Conservation (phyloP, 2,888 invertebrate species). For the Helobdella robusta region DNA sequence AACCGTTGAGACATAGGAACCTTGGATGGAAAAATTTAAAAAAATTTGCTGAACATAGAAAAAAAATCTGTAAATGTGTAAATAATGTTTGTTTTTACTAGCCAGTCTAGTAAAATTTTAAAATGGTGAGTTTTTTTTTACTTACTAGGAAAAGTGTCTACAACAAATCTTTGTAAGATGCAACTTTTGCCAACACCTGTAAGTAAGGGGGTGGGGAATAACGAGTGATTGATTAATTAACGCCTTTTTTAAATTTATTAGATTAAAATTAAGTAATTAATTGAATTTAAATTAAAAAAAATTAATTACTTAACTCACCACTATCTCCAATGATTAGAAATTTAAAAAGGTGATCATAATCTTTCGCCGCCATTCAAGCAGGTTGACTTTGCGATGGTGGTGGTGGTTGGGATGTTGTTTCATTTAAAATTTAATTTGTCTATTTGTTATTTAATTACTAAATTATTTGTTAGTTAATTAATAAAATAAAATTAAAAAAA, state of each 20-base stretch:
- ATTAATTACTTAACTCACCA: constrained; percentile 58
- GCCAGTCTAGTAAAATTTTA: too few relatives aligned
- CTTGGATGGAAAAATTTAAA: constrained; percentile 40
- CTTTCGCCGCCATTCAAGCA: too few relatives aligned
- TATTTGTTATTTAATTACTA: too few relatives aligned
- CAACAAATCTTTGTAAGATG: constrained; percentile 85
- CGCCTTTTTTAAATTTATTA: neutral
- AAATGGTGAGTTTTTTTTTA: too few relatives aligned
- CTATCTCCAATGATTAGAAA: constrained; percentile 98
- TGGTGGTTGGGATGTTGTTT: too few relatives aligned
- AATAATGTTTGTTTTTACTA: too few relatives aligned
- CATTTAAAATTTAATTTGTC: too few relatives aligned
- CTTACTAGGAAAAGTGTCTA: constrained; percentile 92
- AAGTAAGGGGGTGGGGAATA: constrained; percentile 35
- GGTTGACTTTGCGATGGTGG: too few relatives aligned
- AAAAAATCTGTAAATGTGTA: too few relatives aligned
- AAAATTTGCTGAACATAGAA: too few relatives aligned
- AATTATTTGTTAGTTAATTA: too few relatives aligned
- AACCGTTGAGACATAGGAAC: constrained; percentile 81
- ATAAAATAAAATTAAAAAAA: too few relatives aligned
- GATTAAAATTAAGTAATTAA: constrained; percentile 9
- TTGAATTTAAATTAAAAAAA: constrained; percentile 12
- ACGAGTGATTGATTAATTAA: neutral
- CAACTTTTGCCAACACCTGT: constrained; percentile 97
- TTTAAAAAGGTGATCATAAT: constrained; percentile 99